Evolutionary conservation across 2,888 invertebrate genomes (phyloP), one percentile per base, ranked within the genome.

Genomic region (Uropetala carovei): DNA sequence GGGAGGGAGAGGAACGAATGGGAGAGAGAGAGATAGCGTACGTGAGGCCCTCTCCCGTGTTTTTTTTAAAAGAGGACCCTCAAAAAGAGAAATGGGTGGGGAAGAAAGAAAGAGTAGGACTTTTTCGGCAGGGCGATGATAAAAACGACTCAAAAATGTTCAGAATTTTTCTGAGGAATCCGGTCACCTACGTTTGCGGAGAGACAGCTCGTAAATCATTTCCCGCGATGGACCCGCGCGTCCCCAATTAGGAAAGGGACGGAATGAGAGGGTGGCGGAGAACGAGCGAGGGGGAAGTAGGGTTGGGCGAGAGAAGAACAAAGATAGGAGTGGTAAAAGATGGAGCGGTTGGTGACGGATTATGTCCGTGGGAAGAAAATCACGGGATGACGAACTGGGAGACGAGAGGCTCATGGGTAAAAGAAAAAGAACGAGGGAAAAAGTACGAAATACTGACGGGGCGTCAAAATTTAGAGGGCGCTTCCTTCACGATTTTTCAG

Each of bases 321-420:
- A 92, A 93, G 93, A 92, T 93, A 93, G 93, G 93, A 93, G 93
- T 93, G 93, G 93, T 93, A 93, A 43, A n/a, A 43, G 43, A 92
- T 93, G 93, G 92, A 91, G 92, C 93, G 92, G 93, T 93, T 92
- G 92, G 91, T 92, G 93, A 92, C 92, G 92, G 92, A 86, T 93
- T 94, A 94, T 94, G 94, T 94, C 94, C 94, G 94, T 94, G 94
- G 94, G 94, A 94, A 68, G 68, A 68, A 68, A 75, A 75, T 75
- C 11, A 13, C 22, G 13, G 22, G 75, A 75, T 75, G 75, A 75
- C 75, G 75, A 75, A 27, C 75, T 18, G 75, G 1, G 43, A 43
- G 43, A 43, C 43, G 43, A 43, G 43, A 43, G 5, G 1, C 5
- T 43, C 43, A 43, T 43, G 43, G 43, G 43, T 5, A 43, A 5